A percentile compares a stretch with the other conserved stretches of the same genome.
phyloP scores from a whole-genome alignment of 2,797 vertebrate genomes.

The Squalus acanthias region DNA sequence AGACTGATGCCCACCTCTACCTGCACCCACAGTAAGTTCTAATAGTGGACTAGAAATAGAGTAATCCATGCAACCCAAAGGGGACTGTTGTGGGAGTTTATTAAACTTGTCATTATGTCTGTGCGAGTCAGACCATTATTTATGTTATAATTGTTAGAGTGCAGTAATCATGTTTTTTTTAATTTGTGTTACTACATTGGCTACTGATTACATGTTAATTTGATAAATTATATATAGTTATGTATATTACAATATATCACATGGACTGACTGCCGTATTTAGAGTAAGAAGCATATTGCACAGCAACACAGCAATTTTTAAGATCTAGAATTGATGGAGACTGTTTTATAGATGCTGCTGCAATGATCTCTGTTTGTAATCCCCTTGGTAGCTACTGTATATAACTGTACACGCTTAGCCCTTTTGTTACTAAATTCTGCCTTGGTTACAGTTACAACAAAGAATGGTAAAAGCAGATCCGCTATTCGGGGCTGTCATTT shows the following conservation, averaged over 20 bases:
- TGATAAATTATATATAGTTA: not conserved
- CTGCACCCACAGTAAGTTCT: not conserved
- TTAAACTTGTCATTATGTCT: not conserved
- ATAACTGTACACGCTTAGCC: not conserved
- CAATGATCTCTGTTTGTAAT: constrained; percentile 6
- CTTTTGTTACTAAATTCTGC: not conserved
- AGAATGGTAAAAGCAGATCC: not conserved
- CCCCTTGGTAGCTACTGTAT: constrained; percentile 20
- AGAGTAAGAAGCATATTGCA: not conserved
- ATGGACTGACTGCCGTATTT: not conserved
- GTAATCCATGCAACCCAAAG: not conserved
- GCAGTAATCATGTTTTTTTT: not conserved
- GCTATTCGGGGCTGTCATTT: not conserved
- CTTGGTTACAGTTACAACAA: not conserved
- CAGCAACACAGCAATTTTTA: not conserved
- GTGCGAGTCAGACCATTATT: not conserved
- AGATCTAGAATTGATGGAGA: constrained; percentile 6
- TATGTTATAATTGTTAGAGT: not conserved
- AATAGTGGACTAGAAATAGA: not conserved
- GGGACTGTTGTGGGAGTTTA: not conserved
- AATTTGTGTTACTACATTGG: not conserved
- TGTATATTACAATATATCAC: not conserved
- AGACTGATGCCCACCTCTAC: not conserved
- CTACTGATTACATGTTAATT: not conserved
- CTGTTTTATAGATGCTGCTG: not conserved